Base-by-base conservation (phyloP, 2,888 invertebrate genomes). In the Ornithoptera alexandrae region DNA sequence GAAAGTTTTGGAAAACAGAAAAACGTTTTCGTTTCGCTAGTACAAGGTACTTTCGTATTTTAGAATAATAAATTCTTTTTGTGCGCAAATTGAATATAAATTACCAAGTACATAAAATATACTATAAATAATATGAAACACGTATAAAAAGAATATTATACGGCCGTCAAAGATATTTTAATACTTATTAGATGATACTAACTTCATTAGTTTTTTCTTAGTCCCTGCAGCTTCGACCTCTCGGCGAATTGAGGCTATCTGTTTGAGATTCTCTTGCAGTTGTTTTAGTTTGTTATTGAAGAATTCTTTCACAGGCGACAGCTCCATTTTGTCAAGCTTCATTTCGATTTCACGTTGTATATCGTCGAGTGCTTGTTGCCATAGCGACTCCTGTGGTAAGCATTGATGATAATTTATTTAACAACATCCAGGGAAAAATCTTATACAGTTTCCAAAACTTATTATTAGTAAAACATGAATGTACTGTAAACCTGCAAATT, bases 201-300 rank as follows among this genome's bases (percentile, higher is more conserved):
- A 94, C 94, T 93, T 94, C 22, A 96, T 84, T 22, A 95, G 86
- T 81, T 93, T 95, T 68, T 88, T 93, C 82, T 95, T 96, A 1
- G 95, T 94, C 5, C 96, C 96, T 5, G 96, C 96, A 0, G 96
- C 96, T 72, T 96, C 95, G 1, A 93, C 94, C 68, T 95, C 95
- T 50, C 91, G 88, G 66, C 94, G 93, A 75, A 95, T 78, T 2
- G 93, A 90, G 0, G 94, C 91, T 79, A 96, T 87, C 61, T 93
- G 88, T 76, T 94, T 94, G 62, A 96, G 83, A 73, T 94, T 94
- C 0, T 95, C 94, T 77, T 95, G 95, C 58, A 96, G 80, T 39
- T 88, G 84, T 73, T 93, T 93, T 69, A 96, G 81, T 78, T 95
- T 95, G 69, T 81, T 89, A 74, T 94, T 94, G 76, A 96, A 93